Evolutionary conservation across 2,888 invertebrate species (phyloP).

Genomic region (Chrysomela aeneicollis): DNA sequence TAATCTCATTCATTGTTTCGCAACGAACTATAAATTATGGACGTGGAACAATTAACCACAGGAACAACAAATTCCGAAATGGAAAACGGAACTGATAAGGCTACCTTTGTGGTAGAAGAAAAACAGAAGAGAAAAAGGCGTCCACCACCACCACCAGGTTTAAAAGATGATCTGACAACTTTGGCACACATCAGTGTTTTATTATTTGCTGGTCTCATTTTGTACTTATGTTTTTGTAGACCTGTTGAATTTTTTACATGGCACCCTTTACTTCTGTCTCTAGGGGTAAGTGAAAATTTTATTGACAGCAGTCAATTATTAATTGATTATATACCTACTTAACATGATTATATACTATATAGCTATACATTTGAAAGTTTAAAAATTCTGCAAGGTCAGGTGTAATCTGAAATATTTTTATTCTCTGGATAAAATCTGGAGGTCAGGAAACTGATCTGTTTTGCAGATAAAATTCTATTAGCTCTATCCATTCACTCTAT

Average conservation of each 20-base stretch:
- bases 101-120: neutral
- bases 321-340: too few relatives aligned
- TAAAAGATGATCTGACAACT: conserved; percentile 42
- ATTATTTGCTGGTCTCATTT: conserved; percentile 42
- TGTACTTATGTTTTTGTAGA: conserved; percentile 43
- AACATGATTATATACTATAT: too few relatives aligned
- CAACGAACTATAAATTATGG: neutral
- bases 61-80: neutral
- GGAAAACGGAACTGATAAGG: neutral
- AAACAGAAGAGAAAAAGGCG: conserved; percentile 24
- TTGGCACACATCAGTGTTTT: conserved; percentile 45
- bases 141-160: conserved; percentile 27
- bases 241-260: conserved; percentile 50
- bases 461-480: too few relatives aligned
- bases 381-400: too few relatives aligned
- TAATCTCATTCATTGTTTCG: neutral
- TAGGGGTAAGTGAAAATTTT: conserved; percentile 46
- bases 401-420: too few relatives aligned
- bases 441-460: too few relatives aligned
- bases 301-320: too few relatives aligned
- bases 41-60: neutral
- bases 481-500: too few relatives aligned
- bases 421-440: too few relatives aligned
- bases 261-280: conserved; percentile 49
- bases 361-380: too few relatives aligned